Conservation (phyloP, 1,140 invertebrate genomes). For the Cyclina sinensis region DNA sequence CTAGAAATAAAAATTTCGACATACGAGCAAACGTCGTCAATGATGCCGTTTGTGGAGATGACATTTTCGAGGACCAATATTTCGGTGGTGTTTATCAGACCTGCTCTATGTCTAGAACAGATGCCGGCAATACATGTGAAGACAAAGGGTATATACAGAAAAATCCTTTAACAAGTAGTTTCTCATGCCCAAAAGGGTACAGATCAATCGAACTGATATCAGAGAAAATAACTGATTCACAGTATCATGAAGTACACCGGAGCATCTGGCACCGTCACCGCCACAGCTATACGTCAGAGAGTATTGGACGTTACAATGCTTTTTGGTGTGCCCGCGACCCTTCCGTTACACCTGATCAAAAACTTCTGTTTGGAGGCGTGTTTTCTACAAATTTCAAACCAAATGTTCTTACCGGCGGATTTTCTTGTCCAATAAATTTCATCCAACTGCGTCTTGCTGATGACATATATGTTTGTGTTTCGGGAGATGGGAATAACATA, state of each 20-base stretch:
- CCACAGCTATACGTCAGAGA: neutral
- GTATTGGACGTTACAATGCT: neutral
- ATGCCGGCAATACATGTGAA: neutral
- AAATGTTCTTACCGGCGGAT: neutral
- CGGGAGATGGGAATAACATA: neutral
- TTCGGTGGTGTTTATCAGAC: constrained; percentile 6
- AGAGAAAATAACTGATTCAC: neutral
- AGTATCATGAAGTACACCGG: neutral
- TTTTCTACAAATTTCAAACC: neutral
- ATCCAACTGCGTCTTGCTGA: neutral
- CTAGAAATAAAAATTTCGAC: neutral
- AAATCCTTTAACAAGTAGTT: neutral
- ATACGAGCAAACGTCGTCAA: neutral
- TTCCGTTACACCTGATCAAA: neutral
- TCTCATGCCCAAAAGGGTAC: neutral
- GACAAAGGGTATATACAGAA: neutral
- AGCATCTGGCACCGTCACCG: neutral
- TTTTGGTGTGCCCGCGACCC: neutral
- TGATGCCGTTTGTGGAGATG: neutral
- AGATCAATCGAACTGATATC: neutral
- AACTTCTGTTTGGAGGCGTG: neutral
- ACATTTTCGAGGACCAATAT: neutral
- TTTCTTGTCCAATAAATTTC: neutral
- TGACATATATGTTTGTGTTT: neutral
- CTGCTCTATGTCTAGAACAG: neutral